Conservation (phyloP, 2,797 vertebrate genomes). For the Adelosebastes latens region DNA sequence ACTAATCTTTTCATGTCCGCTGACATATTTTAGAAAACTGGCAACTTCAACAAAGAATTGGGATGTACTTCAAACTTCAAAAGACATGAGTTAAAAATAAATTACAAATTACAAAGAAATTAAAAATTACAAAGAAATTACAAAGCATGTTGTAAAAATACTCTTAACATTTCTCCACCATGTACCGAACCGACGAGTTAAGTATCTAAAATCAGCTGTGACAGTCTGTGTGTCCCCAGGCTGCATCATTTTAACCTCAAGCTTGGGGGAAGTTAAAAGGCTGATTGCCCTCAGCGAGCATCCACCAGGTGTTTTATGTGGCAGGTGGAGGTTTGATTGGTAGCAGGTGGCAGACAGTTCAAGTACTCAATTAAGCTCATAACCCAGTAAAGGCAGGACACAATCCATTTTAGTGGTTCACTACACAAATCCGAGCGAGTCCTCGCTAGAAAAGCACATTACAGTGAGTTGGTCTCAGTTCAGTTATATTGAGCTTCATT, state of each 20-base stretch:
- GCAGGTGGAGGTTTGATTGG: slow-evolving; percentile 74
- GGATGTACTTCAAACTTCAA: background rate
- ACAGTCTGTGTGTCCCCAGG: slow-evolving; percentile 26
- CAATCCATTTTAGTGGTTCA: slow-evolving; percentile 17
- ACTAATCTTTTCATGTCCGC: background rate
- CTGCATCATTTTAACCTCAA: slow-evolving; percentile 46
- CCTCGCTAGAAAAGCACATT: background rate
- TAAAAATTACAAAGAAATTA: background rate
- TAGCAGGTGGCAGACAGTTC: slow-evolving; percentile 67
- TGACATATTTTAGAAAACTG: background rate
- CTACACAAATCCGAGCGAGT: background rate
- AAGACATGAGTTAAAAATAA: background rate
- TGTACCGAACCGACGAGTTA: background rate
- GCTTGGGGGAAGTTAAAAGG: slow-evolving; percentile 39
- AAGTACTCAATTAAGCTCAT: slow-evolving; percentile 19
- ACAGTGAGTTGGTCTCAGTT: background rate
- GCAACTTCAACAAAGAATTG: background rate
- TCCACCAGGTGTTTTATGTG: slow-evolving; percentile 71
- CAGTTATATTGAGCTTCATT: background rate
- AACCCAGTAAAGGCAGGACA: slow-evolving; percentile 19
- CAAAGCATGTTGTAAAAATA: background rate
- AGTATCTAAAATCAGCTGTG: slow-evolving; percentile 4
- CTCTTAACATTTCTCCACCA: background rate
- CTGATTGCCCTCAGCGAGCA: slow-evolving; percentile 34
- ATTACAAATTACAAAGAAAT: background rate